Conservation (phyloP, 2,888 invertebrate genomes). For the Cryptus armator region DNA sequence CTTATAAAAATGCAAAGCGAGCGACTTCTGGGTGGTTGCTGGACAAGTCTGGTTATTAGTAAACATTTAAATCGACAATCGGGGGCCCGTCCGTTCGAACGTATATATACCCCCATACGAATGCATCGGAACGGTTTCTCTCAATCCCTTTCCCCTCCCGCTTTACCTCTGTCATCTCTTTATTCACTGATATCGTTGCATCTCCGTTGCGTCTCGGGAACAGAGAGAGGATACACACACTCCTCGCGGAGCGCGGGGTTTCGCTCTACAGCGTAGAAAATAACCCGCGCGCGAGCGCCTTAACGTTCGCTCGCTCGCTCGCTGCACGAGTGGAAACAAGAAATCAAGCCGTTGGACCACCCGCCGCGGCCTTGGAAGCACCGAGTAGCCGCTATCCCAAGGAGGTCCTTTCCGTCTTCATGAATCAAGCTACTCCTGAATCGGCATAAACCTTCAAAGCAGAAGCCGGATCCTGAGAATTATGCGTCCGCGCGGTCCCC, state of each 20-base stretch:
- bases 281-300: conserved; percentile 28
- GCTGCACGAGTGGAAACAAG: conserved; percentile 82
- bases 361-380: conserved; percentile 82
- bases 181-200: conserved; percentile 65
- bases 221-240: conserved; percentile 14
- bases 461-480: conserved; percentile 71
- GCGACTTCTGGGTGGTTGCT: conserved; percentile 85
- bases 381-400: conserved; percentile 81
- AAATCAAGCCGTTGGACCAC: conserved; percentile 85
- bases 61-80: conserved; percentile 85
- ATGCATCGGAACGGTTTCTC: conserved; percentile 63
- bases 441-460: conserved; percentile 83
- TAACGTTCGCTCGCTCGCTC: conserved; percentile 35
- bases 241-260: not conserved
- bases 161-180: conserved; percentile 63
- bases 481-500: conserved; percentile 59
- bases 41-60: conserved; percentile 85
- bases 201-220: conserved; percentile 55
- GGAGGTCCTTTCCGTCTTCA: conserved; percentile 85
- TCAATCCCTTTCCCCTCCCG: conserved; percentile 64
- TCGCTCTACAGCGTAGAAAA: conserved; percentile 53
- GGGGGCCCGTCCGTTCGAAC: conserved; percentile 70
- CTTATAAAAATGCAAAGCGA: conserved; percentile 85
- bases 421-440: conserved; percentile 84
- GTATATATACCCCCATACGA: conserved; percentile 15